These are phyloP conservation scores for Temnothorax nylanderi DNA, from an alignment of 1,140 invertebrate genomes.

Conservation along the genomic window DNA sequence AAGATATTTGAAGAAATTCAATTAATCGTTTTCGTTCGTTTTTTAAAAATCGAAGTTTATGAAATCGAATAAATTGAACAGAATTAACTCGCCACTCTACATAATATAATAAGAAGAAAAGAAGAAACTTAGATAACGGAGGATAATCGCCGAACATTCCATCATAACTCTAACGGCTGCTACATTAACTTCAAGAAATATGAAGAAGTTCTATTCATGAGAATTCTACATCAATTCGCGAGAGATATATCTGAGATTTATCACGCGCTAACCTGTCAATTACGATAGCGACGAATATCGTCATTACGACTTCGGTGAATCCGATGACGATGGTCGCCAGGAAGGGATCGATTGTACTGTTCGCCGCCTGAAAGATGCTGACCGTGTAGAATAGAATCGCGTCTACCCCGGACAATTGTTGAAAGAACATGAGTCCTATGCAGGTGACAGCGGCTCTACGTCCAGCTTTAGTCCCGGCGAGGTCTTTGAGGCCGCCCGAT, in stretches of 20 bases:
- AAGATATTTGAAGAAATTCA: background rate
- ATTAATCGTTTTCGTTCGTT: background rate
- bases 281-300: conserved; percentile 85
- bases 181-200: background rate
- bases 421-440: conserved; percentile 86
- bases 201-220: background rate
- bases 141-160: background rate
- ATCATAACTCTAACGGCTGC: background rate
- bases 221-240: background rate
- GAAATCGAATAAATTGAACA: background rate
- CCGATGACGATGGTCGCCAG: conserved; percentile 89
- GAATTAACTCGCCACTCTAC: background rate
- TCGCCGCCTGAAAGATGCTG: conserved; percentile 87
- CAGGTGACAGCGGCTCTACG: conserved; percentile 85
- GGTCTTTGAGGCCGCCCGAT: conserved; percentile 78
- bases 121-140: background rate
- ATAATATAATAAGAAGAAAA: background rate
- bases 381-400: conserved; percentile 90
- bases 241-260: background rate
- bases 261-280: conserved; percentile 84
- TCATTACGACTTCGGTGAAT: conserved; percentile 86
- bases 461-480: conserved; percentile 81
- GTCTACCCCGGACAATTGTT: conserved; percentile 90
- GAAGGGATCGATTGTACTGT: conserved; percentile 87
- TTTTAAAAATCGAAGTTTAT: background rate